phyloP scores from a whole-genome alignment of 2,797 vertebrate species.

The Enteromius treurensis region DNA sequence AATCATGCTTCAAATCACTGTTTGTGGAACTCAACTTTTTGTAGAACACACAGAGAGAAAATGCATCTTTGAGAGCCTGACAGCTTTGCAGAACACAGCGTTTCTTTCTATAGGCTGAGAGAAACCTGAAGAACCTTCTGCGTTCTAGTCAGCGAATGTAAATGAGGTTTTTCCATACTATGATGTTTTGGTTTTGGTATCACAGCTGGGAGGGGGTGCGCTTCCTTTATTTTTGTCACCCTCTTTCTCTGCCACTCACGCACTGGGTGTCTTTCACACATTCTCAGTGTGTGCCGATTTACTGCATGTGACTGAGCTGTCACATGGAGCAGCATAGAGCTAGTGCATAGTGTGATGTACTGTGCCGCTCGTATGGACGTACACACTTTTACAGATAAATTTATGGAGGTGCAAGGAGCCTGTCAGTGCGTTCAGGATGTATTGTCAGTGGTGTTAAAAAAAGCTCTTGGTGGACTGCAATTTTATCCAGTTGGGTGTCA shows the following conservation, averaged over 20 bases:
- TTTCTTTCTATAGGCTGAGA: slow-evolving; percentile 14
- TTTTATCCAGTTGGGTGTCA: slow-evolving; percentile 19
- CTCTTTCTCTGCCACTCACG: slow-evolving; percentile 25
- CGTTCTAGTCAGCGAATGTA: neutral
- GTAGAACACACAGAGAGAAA: slow-evolving; percentile 25
- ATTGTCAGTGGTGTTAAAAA: slow-evolving; percentile 9
- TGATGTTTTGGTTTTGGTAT: slow-evolving; percentile 4
- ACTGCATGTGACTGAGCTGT: slow-evolving; percentile 51
- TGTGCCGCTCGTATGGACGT: slow-evolving; percentile 18
- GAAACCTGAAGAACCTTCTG: neutral
- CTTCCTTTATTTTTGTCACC: slow-evolving; percentile 11
- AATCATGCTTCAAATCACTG: slow-evolving; percentile 45
- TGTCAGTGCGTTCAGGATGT: slow-evolving; percentile 22
- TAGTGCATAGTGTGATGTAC: slow-evolving; percentile 8
- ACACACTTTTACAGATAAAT: slow-evolving; percentile 26
- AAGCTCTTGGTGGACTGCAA: neutral
- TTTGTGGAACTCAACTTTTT: slow-evolving; percentile 34
- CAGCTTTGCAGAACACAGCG: slow-evolving; percentile 25
- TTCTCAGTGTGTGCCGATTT: slow-evolving; percentile 25
- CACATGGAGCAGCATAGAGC: slow-evolving; percentile 45
- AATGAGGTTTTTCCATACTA: neutral
- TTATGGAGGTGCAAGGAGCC: slow-evolving; percentile 28
- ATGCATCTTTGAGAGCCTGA: slow-evolving; percentile 16
- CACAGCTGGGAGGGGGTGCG: neutral
- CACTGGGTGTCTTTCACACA: slow-evolving; percentile 8